Base-by-base conservation (phyloP, 2,888 invertebrate genomes). In the Panorpa germanica region DNA sequence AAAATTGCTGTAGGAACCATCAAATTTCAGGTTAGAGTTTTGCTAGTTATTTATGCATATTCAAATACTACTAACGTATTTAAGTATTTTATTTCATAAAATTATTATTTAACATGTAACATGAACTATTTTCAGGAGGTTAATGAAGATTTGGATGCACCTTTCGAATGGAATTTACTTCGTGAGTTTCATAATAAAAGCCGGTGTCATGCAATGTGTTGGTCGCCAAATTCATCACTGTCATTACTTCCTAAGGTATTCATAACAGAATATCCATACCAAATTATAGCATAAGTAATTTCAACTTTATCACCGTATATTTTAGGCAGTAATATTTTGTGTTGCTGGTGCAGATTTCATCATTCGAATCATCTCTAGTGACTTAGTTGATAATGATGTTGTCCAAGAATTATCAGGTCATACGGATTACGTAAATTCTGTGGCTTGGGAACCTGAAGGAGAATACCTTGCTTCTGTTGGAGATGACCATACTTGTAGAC, bases 401-500 rank as follows among this genome's bases (percentile, higher is more conserved):
- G 42, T 48, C 3, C 46, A 51, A 28, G 29, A 35, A 11, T 31
- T 66, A 45, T 39, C 53, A 36, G 71, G 72, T 3, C 78, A 78
- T 43, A 61, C 53, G 17, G 68, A 63, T 45, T 78, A 73, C 44
- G 58, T 78, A 9, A 80, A 80, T 48, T 64, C 66, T 37, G 47
- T 77, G 12, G 58, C 65, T 7, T 80, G 70, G 58, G 74, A 77
- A 42, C 63, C 69, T 9, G 68, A 69, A 33, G 75, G 75, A 15
- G 64, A 64, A 33, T 60, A 64, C 39, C 47, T 81, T 29, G 77
- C 73, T 10, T 76, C 76, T n/a, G 70, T 69, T 2, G 70, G 77
- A 39, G 80, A 81, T 52, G 80, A 81, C 48, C 66, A 70, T 38
- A 70, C 73, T 0, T 76, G 75, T 42, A 64, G 66, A 42, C 52